phyloP scores from a whole-genome alignment of 2,888 invertebrate genomes.

The Tinea semifulvella region DNA sequence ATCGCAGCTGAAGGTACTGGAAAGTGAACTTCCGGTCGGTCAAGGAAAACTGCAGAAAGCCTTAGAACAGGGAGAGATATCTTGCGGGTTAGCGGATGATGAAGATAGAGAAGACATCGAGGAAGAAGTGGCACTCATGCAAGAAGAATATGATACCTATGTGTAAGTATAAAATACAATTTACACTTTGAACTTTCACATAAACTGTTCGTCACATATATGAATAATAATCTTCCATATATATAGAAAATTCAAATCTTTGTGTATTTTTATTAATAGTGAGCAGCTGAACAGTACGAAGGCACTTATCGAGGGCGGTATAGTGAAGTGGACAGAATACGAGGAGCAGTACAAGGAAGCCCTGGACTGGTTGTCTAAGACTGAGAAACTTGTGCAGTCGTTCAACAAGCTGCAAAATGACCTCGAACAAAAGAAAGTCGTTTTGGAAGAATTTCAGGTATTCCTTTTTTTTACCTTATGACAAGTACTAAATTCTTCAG shows the following conservation, averaged over 20 bases:
- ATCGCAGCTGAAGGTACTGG: constrained; percentile 83
- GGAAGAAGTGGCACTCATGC: constrained; percentile 88
- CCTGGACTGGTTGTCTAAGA: constrained; percentile 87
- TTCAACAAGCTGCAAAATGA: constrained; percentile 91
- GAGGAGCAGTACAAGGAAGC: constrained; percentile 92
- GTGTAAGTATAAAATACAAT: constrained; percentile 62
- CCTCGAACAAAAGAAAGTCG: constrained; percentile 88
- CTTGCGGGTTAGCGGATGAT: constrained; percentile 84
- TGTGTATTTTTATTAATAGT: constrained; percentile 58
- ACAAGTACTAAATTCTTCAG: no score
- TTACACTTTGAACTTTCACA: not conserved
- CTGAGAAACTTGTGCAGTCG: constrained; percentile 87
- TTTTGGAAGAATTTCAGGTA: constrained; percentile 88
- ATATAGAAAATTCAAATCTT: no score
- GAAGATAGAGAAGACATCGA: constrained; percentile 91
- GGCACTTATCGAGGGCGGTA: constrained; percentile 83
- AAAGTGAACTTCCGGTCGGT: constrained; percentile 85
- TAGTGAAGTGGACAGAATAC: constrained; percentile 94
- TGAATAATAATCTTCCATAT: no score
- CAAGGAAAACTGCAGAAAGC: constrained; percentile 85
- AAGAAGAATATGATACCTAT: constrained; percentile 90
- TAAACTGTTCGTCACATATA: no score
- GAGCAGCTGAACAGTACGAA: constrained; percentile 84
- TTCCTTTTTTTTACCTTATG: no score
- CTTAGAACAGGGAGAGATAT: constrained; percentile 83